Base-by-base conservation (phyloP, 2,797 vertebrate species). In the Glossophaga mutica region DNA sequence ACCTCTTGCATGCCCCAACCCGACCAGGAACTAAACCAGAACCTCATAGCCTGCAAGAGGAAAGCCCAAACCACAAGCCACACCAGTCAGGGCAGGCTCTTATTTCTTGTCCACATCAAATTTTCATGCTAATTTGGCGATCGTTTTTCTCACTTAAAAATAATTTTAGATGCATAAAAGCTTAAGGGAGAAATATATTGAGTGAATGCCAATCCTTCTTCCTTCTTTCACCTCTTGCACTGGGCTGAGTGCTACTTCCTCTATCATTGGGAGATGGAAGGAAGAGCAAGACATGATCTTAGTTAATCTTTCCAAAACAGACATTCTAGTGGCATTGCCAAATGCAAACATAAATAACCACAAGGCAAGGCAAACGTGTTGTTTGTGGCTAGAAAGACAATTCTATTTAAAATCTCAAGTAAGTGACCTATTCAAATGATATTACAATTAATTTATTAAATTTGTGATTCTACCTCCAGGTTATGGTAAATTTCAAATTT, bases 121-220 rank as follows among this genome's bases (percentile, higher is more conserved):
- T 76, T 57, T 84, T 81, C 42, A 59, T 85, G 34, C 90, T 37
- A 87, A 85, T 70, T 68, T 70, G 89, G 22, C 26, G 46, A 48
- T 59, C 3, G 1, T 78, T 26, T 26, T 81, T 92, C 78, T 93
- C 71, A 52, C 9, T n/a, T 74, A 7, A 44, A 81, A 57, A 39
- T 96, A 68, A 84, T 68, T 96, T 94, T 85, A 96, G 62, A 46
- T 65, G 37, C 84, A n/a, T 77, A 81, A 93, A 65, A 50, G 85
- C 15, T 74, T 90, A 91, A 93, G 68, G n/a, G 44, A 77, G 12
- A 91, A 94, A 79, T 83, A 42, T 7, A 67, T 77, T 42, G 22
- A 89, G 11, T 62, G n/a, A 57, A 22, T 48, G 9, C 42, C 34
- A 39, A 3, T 71, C 52, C 9, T 86, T 68, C 9, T 83, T 14